Conservation (phyloP, 2,888 invertebrate species). For the Lasioglossum leucozonium region DNA sequence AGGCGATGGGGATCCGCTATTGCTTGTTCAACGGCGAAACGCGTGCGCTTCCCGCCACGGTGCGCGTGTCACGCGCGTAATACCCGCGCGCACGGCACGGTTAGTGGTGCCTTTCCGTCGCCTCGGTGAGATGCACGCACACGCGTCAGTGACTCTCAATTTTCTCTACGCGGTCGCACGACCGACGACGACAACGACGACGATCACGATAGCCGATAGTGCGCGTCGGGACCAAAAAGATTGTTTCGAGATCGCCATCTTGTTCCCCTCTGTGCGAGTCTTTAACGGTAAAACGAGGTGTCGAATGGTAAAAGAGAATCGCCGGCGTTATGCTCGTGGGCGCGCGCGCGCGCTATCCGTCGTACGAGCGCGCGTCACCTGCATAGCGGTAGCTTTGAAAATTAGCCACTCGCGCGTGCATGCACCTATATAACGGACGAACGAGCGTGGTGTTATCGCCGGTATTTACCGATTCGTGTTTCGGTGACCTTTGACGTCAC, state of each 20-base stretch:
- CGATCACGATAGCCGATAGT: neutral
- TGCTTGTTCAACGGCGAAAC: constrained; percentile 46
- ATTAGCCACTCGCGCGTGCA: constrained; percentile 24
- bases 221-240: neutral
- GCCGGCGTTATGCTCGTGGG: neutral
- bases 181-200: neutral
- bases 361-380: neutral
- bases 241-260: neutral
- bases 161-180: neutral
- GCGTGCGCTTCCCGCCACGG: constrained; percentile 37
- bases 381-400: neutral
- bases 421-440: constrained; percentile 43
- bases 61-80: constrained; percentile 37
- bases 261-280: neutral
- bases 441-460: constrained; percentile 24
- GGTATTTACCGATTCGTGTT: constrained; percentile 65
- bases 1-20: constrained; percentile 52
- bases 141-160: constrained; percentile 53
- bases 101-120: constrained; percentile 49
- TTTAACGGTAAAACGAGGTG: neutral
- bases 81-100: constrained; percentile 6
- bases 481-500: constrained; percentile 57
- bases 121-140: constrained; percentile 59
- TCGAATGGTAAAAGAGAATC: neutral
- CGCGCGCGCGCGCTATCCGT: neutral